Evolutionary conservation across 2,888 invertebrate genomes (phyloP), one percentile per base, ranked within the genome.

Genomic region (Mythimna ferrago): DNA sequence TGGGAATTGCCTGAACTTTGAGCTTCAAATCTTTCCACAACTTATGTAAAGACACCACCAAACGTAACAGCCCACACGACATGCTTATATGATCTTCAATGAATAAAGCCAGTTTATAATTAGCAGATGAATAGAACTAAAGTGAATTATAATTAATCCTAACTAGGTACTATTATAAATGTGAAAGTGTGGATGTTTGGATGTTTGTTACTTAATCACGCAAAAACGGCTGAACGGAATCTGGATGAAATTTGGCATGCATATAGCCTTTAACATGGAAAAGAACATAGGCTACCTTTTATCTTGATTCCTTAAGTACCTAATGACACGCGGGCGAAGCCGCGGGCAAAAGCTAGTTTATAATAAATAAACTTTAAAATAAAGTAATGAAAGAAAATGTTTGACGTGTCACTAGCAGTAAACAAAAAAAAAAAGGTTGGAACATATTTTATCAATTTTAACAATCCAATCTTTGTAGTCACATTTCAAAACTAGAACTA

Each of bases 71-170:
- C 54, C 76, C 65, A 63, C 81, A 58, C 57, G 58, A 14, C 1
- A 10, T 3, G 58, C 35, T 11, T 57, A 7, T 19, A 56, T 66
- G 44, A 70, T 70, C 44, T 63, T 76, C 32, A n/a, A 32, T 53
- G 7, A 16, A 32, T 53, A 53, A 58, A 74, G 14, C 35, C 57
- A 21, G 21, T 75, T 56, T 66, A 58, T 58, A 65, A 68, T 65
- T 71, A 53, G 80, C 9, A 44, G 7, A 54, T n/a, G 10, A 19
- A 61, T 11, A 19, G 21, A 80, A 32, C 35, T 2, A 10, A 5
- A 38, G n/a, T 6, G 4, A 76, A 26, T 35, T 21, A 4, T 44
- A 26, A 41, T 1, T 48, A 26, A 26, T n/a, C n/a, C n/a, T n/a
- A n/a, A n/a, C n/a, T n/a, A n/a, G n/a, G n/a, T n/a, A n/a, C n/a